These are phyloP conservation scores for Sarcophaga variegata DNA, from an alignment of 2,888 invertebrate genomes.

Conservation along the genomic window DNA sequence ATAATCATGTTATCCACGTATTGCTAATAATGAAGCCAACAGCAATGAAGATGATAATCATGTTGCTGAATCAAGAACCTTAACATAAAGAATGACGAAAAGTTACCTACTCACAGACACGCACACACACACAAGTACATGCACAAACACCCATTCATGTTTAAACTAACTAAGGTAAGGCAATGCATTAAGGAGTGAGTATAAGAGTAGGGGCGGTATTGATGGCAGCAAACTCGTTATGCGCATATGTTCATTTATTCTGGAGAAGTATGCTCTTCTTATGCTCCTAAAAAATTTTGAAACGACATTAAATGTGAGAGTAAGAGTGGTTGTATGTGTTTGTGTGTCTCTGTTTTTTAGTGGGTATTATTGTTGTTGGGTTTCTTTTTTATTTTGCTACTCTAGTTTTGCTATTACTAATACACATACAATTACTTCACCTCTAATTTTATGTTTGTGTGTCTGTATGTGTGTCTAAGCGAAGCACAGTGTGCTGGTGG, in stretches of 20 bases:
- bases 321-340: slow-evolving; percentile 32
- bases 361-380: slow-evolving; percentile 1
- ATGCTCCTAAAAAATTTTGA: slow-evolving; percentile 58
- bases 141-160: background rate
- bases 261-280: slow-evolving; percentile 61
- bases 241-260: slow-evolving; percentile 67
- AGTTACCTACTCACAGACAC: slow-evolving; percentile 53
- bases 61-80: slow-evolving; percentile 7
- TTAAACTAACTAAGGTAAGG: background rate
- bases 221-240: slow-evolving; percentile 54
- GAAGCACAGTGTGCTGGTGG: background rate
- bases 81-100: slow-evolving; percentile 46
- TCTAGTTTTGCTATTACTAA: slow-evolving; percentile 53
- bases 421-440: slow-evolving; percentile 55
- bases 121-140: background rate
- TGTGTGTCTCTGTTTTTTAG: slow-evolving; percentile 3
- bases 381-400: slow-evolving; percentile 5
- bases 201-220: slow-evolving; percentile 40
- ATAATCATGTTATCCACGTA: slow-evolving; percentile 30
- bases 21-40: slow-evolving; percentile 47
- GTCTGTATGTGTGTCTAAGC: slow-evolving; percentile 15
- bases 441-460: slow-evolving; percentile 45
- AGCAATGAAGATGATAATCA: slow-evolving; percentile 11
- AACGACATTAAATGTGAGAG: slow-evolving; percentile 20
- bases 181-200: slow-evolving; percentile 30